Evolutionary conservation across 64 coral and sea anemone genomes (phyloP), one percentile per base, ranked within the genome.

Genomic region (Stichodactyla mertensii): DNA sequence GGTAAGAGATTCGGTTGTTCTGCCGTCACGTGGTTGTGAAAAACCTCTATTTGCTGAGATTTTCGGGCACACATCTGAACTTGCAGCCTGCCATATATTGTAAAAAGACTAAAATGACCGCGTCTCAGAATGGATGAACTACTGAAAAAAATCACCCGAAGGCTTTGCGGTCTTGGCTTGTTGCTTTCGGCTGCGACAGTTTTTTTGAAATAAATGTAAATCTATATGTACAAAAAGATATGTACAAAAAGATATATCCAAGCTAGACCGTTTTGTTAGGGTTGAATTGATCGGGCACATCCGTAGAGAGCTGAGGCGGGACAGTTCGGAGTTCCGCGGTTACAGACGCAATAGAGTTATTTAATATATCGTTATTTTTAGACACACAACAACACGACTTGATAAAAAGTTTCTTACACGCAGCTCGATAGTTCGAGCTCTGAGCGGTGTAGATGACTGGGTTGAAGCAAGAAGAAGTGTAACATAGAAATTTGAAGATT

Each of bases 391-490:
- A 81, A 22, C 52, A 85, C 4, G 53, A 36, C 55, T 85, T 85
- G 4, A 36, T 22, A 52, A 85, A 85, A 18, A 85, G 56, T 62
- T 26, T 85, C 24, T 64, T 57, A 18, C 55, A 31, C 7, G 83
- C 89, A 10, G 20, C 83, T 22, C 89, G 54, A 77, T 85, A 90
- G 52, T 90, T 90, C 7, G 89, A 90, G 55, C 89, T 90, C 28
- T 90, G 89, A 77, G 85, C n/a, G 8, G 66, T 23, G 31, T 90
- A 90, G 13, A 90, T 71, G 12, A 90, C 67, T 0, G 82, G 83
- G 23, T 90, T 90, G 27, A 90, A 77, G 18, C 82, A 78, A 7
- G 64, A 90, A 27, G 82, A 85, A 2, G 16, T 77, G 23, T 90
- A 90, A 9, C 51, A 83, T 57, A 90, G 52, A 60, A 90, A 85